Conservation (phyloP, 1,140 invertebrate genomes). For the Brachionus asplanchnoidis region DNA sequence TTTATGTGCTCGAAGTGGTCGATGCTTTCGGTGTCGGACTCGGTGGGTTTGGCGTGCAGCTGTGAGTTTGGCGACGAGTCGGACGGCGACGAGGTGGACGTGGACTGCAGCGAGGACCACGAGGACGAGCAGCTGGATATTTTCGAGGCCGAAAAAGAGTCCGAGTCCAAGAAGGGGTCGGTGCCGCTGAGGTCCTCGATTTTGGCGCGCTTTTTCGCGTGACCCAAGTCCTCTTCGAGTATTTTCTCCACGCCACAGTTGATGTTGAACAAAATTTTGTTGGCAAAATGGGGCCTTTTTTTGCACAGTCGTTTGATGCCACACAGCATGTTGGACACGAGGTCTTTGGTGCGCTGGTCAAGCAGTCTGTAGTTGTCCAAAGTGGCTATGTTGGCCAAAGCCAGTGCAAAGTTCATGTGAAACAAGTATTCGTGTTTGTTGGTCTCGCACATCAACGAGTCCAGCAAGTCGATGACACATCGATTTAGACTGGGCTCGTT, state of each 20-base stretch:
- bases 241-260: background rate
- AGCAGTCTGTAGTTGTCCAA: constrained; percentile 9
- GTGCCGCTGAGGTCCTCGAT: background rate
- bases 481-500: constrained; percentile 28
- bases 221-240: background rate
- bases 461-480: constrained; percentile 38
- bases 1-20: background rate
- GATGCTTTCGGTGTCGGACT: background rate
- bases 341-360: constrained; percentile 24
- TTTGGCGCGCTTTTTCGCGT: background rate
- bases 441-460: constrained; percentile 33
- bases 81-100: background rate
- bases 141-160: constrained; percentile 11
- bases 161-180: background rate
- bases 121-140: constrained; percentile 3
- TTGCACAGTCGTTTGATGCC: constrained; percentile 32
- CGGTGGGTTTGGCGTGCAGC: background rate
- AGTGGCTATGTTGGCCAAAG: constrained; percentile 37
- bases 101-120: constrained; percentile 4
- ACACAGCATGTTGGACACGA: constrained; percentile 37
- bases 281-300: constrained; percentile 8
- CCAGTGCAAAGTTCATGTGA: constrained; percentile 35
- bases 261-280: constrained; percentile 37
- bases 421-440: constrained; percentile 27
- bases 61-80: background rate